Conservation (phyloP, 2,113 vertebrate species). For the Pimephales promelas region DNA sequence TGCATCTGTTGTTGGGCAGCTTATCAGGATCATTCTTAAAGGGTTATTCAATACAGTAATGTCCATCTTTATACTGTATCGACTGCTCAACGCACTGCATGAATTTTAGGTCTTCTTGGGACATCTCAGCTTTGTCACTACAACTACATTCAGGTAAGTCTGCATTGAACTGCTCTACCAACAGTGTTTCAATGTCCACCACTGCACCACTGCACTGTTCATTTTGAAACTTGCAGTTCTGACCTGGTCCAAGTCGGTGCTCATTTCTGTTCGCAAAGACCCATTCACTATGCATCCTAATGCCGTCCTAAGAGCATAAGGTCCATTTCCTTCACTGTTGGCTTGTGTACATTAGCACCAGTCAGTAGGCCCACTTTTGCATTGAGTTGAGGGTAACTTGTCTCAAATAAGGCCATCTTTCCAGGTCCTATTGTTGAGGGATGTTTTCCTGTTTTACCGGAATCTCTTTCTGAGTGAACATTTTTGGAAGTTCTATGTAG, state of each 20-base stretch:
- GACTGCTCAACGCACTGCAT: neutral
- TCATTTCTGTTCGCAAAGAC: neutral
- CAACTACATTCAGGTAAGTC: neutral
- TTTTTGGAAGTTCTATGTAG: neutral
- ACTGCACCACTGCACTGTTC: neutral
- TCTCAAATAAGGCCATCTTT: neutral
- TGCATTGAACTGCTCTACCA: neutral
- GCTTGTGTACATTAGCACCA: neutral
- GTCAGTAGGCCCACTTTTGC: neutral
- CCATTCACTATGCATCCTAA: neutral
- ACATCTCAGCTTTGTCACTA: neutral
- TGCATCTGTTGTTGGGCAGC: neutral
- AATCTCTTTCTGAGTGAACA: neutral
- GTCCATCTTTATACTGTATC: neutral
- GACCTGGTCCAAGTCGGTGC: neutral
- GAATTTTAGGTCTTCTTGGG: neutral
- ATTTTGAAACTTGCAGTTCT: neutral
- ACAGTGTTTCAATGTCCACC: neutral
- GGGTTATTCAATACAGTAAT: neutral
- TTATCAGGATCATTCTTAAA: neutral
- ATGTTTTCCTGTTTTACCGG: neutral
- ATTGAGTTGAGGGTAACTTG: neutral
- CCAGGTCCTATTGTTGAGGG: neutral
- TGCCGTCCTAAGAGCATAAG: neutral
- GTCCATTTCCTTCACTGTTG: neutral